Conservation (phyloP, 2,113 vertebrate species). For the Muntiacus reevesi region DNA sequence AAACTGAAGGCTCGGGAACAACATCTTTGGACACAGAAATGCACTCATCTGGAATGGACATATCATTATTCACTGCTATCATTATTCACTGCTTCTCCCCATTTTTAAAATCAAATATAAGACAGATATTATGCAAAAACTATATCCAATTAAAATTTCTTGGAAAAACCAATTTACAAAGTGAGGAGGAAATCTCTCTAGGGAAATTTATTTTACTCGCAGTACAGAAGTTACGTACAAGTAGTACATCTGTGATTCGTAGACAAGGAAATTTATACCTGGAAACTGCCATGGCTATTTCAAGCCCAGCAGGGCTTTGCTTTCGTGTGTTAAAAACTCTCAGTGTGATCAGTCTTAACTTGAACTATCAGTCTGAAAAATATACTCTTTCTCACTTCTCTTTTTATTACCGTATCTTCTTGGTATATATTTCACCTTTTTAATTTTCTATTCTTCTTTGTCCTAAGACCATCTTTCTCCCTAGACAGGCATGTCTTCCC, state of each 20-base stretch:
- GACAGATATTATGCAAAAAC: background rate
- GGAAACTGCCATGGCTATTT: background rate
- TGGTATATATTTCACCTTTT: background rate
- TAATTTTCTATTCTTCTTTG: background rate
- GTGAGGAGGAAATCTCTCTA: background rate
- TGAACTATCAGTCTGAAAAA: background rate
- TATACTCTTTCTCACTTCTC: background rate
- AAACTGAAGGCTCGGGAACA: background rate
- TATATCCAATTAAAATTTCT: constrained; percentile 46
- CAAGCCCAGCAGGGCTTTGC: background rate
- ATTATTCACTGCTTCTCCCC: background rate
- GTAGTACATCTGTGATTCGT: background rate
- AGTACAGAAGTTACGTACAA: constrained; percentile 31
- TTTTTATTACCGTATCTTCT: background rate
- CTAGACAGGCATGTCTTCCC: background rate
- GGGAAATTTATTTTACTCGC: constrained; percentile 47
- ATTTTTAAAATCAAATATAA: background rate
- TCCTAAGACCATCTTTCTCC: background rate
- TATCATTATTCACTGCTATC: background rate
- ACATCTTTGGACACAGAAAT: background rate
- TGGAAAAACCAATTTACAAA: constrained; percentile 36
- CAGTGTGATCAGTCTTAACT: background rate
- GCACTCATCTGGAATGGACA: background rate
- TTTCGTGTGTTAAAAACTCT: constrained; percentile 25
- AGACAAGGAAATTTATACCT: constrained; percentile 26